phyloP scores from a whole-genome alignment of 2,797 vertebrate genomes.

The Microctenopoma stevenorrisi region DNA sequence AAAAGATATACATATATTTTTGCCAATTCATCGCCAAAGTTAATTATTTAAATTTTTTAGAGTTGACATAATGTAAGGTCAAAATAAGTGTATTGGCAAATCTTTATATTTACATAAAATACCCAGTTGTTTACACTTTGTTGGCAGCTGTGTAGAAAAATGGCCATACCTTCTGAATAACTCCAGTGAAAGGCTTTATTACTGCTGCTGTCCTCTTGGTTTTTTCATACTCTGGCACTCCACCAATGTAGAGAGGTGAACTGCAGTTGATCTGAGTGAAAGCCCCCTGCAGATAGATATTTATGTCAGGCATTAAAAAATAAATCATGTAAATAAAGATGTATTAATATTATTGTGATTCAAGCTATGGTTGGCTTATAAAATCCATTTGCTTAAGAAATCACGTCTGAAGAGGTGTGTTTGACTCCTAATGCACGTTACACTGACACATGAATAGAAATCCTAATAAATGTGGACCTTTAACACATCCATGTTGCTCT shows the following conservation, averaged over 20 bases:
- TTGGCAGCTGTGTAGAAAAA: not conserved
- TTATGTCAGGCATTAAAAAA: not conserved
- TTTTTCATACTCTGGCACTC: constrained; percentile 89
- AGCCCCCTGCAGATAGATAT: constrained; percentile 84
- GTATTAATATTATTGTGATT: not conserved
- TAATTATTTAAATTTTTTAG: not conserved
- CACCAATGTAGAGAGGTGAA: constrained; percentile 92
- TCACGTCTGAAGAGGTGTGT: not conserved
- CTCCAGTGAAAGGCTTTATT: constrained; percentile 88
- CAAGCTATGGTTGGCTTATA: not conserved
- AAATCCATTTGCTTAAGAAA: not conserved
- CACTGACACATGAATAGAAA: too few relatives aligned
- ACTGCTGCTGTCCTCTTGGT: constrained; percentile 90
- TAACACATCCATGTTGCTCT: not conserved
- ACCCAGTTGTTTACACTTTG: not conserved
- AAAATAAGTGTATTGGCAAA: not conserved
- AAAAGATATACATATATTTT: too few relatives aligned
- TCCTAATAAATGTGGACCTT: not conserved
- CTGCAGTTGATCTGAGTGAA: constrained; percentile 99
- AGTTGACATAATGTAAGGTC: too few relatives aligned
- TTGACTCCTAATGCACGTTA: too few relatives aligned
- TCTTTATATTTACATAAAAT: not conserved
- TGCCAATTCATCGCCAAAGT: not conserved
- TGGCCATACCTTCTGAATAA: constrained; percentile 88
- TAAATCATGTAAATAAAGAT: not conserved